These are phyloP conservation scores for Metopolophium dirhodum DNA, from an alignment of 1,140 invertebrate species.

Conservation along the genomic window DNA sequence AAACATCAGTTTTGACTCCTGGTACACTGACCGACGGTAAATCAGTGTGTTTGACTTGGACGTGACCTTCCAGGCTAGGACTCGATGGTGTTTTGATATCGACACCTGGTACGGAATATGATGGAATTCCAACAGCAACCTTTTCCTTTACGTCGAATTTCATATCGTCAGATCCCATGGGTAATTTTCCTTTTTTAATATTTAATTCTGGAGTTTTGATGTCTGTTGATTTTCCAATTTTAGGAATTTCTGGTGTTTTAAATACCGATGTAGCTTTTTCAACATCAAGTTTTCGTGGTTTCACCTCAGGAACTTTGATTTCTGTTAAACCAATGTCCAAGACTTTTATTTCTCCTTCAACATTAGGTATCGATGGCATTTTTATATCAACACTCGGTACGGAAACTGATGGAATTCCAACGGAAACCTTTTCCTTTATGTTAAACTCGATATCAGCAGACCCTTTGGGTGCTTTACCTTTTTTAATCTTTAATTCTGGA, in stretches of 20 bases:
- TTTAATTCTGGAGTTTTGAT: too few relatives aligned
- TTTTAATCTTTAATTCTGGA: not conserved
- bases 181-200: too few relatives aligned
- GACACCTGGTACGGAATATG: not conserved
- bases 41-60: not conserved
- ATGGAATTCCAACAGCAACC: too few relatives aligned
- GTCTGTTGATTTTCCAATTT: too few relatives aligned
- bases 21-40: too few relatives aligned
- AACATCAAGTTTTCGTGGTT: not conserved
- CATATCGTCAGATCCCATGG: not conserved
- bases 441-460: not conserved
- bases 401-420: not conserved
- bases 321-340: too few relatives aligned
- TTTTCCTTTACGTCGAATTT: not conserved
- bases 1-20: too few relatives aligned
- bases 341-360: too few relatives aligned
- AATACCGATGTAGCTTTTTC: not conserved
- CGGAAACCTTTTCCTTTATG: not conserved
- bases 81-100: not conserved
- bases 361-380: too few relatives aligned
- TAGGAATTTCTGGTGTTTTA: not conserved
- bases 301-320: too few relatives aligned
- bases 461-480: not conserved
- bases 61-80: rapidly evolving
- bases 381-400: not conserved